These are phyloP conservation scores for Phodopus roborovskii DNA, from an alignment of 2,113 vertebrate species.

Conservation along the genomic window DNA sequence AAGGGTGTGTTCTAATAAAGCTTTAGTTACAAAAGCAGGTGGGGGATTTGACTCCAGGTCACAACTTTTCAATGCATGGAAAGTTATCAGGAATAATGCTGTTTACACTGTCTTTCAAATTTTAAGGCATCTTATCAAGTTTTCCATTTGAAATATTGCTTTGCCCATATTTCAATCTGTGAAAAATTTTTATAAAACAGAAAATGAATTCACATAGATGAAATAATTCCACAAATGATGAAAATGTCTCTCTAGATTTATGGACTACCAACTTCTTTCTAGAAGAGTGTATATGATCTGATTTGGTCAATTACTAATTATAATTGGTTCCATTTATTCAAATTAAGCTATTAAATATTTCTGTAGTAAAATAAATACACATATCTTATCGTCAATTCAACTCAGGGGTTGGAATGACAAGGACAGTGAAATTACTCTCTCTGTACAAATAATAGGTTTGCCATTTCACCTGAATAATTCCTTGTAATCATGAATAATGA, in stretches of 20 bases:
- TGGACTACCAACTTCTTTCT: conserved; percentile 39
- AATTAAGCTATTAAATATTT: conserved; percentile 81
- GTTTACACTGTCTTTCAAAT: not conserved
- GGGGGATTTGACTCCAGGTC: not conserved
- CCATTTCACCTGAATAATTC: conserved; percentile 90
- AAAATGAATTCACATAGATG: conserved; percentile 18
- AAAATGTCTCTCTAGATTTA: conserved; percentile 54
- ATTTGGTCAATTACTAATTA: conserved; percentile 80
- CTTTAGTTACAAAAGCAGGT: not conserved
- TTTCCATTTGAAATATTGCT: not conserved
- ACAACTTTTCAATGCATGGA: not conserved
- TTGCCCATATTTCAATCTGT: not conserved
- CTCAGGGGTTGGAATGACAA: conserved; percentile 81
- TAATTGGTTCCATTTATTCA: conserved; percentile 85
- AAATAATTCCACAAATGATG: conserved; percentile 33
- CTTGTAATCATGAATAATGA: conserved; percentile 94
- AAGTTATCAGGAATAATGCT: not conserved
- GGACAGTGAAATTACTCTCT: conserved; percentile 83
- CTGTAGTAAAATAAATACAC: conserved; percentile 83
- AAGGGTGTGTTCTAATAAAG: not conserved
- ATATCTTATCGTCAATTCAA: conserved; percentile 82
- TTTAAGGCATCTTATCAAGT: not conserved
- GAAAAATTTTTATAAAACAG: not conserved
- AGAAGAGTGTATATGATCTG: conserved; percentile 63
- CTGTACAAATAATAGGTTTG: conserved; percentile 87